Percentiles rank a stretch among this genome's conserved stretches.
These are phyloP conservation scores for Xenopus laevis DNA, from an alignment of 2,113 vertebrate genomes.

Conservation along the genomic window DNA sequence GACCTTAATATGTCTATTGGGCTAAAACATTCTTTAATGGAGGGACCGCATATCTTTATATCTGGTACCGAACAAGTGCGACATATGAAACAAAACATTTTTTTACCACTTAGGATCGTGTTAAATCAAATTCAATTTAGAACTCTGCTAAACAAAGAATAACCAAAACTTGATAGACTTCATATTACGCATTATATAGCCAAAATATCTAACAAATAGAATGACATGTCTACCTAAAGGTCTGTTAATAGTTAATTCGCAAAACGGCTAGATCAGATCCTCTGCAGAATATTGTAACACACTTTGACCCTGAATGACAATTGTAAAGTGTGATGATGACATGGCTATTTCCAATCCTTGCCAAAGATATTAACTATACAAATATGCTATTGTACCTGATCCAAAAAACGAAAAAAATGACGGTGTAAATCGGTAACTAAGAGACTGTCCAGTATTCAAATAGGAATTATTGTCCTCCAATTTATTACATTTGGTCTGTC, in stretches of 20 bases:
- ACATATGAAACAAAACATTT: no score
- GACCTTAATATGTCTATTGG: no score
- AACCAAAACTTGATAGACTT: no score
- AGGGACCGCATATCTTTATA: no score
- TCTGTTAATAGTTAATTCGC: conserved; percentile 39
- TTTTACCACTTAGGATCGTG: no score
- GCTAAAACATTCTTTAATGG: no score
- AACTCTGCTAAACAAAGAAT: no score
- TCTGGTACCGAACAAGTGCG: no score
- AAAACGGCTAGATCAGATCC: conserved; percentile 59
- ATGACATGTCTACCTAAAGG: conserved; percentile 64
- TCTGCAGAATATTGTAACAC: conserved; percentile 51
- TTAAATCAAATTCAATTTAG: no score
- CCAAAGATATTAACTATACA: conserved; percentile 61
- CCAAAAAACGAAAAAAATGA: conserved; percentile 55
- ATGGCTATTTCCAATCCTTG: background rate
- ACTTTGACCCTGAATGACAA: conserved; percentile 47
- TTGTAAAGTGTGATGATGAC: conserved; percentile 56
- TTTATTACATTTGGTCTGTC: conserved; percentile 43
- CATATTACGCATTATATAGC: no score
- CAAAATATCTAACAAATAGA: no score
- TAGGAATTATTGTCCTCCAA: conserved; percentile 63
- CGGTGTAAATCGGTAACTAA: conserved; percentile 66
- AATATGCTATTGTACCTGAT: conserved; percentile 56
- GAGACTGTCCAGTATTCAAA: conserved; percentile 54